Evolutionary conservation across 2,797 vertebrate species (phyloP).

Genomic region (Labroides dimidiatus): DNA sequence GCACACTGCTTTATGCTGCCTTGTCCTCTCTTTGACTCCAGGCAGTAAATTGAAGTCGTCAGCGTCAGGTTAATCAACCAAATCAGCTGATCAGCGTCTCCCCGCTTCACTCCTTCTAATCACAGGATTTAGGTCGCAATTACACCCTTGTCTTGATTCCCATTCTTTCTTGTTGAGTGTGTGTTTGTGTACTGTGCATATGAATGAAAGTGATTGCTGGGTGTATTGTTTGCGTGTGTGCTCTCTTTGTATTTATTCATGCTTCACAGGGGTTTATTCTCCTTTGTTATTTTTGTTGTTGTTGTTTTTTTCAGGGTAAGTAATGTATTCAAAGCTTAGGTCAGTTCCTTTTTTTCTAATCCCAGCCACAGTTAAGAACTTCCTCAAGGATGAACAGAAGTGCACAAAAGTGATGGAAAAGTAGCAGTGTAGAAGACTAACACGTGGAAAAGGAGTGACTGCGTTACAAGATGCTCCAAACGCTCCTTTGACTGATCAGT

Average conservation of each 20-base stretch:
- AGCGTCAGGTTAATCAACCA: slow-evolving; percentile 62
- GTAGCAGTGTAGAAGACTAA: background rate
- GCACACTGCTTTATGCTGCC: slow-evolving; percentile 13
- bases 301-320: slow-evolving; percentile 12
- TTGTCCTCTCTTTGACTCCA: slow-evolving; percentile 52
- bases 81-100: slow-evolving; percentile 69
- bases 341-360: background rate
- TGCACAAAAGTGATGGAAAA: background rate
- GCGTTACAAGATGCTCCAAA: background rate
- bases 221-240: background rate
- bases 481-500: background rate
- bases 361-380: background rate
- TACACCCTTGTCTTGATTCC: slow-evolving; percentile 59
- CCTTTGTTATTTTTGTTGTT: slow-evolving; percentile 7
- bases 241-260: background rate
- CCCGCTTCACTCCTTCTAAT: slow-evolving; percentile 49
- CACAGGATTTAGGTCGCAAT: slow-evolving; percentile 67
- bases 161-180: slow-evolving; percentile 31
- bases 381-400: background rate
- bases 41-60: slow-evolving; percentile 50
- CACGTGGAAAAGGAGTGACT: too few species aligned
- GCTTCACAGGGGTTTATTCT: slow-evolving; percentile 14
- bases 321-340: slow-evolving; percentile 10
- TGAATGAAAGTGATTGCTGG: slow-evolving; percentile 38
- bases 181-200: slow-evolving; percentile 27